Evolutionary conservation across 1,140 invertebrate species (phyloP).

Genomic region (Aleiodes sp.): DNA sequence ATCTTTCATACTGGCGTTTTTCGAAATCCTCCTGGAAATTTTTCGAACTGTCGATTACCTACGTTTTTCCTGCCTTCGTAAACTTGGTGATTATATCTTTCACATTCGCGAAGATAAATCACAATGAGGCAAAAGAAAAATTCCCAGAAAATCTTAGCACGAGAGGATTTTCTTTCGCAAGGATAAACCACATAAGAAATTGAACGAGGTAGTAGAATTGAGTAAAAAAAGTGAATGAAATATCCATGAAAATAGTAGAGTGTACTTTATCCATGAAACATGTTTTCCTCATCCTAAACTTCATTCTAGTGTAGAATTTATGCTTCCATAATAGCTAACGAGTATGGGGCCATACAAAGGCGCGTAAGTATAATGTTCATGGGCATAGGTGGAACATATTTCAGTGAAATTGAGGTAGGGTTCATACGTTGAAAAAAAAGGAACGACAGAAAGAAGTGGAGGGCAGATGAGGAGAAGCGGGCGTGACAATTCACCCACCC

Average conservation of each 20-base stretch:
- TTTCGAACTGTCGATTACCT: not conserved
- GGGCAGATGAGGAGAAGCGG: constrained; percentile 34
- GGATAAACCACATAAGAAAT: too few species aligned
- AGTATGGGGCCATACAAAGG: constrained; percentile 23
- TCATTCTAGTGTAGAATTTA: constrained; percentile 13
- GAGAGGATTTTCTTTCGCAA: too few species aligned
- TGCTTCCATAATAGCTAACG: constrained; percentile 25
- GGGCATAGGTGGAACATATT: constrained; percentile 33
- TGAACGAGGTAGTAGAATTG: too few species aligned
- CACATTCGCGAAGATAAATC: not conserved
- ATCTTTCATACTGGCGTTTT: not conserved
- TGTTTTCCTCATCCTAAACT: not conserved
- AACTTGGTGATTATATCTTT: not conserved
- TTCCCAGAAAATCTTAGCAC: too few species aligned
- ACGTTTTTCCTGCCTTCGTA: not conserved
- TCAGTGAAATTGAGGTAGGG: not conserved
- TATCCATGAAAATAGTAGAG: not conserved
- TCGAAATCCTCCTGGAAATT: not conserved
- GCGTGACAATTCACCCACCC: too few species aligned
- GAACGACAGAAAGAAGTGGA: not conserved
- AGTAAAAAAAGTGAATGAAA: not conserved
- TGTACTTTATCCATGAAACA: not conserved
- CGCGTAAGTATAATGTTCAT: constrained; percentile 26
- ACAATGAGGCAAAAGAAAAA: not conserved
- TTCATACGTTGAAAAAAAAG: not conserved